These are phyloP conservation scores for Sarcophaga subvicina DNA, from an alignment of 2,888 invertebrate genomes.

Conservation along the genomic window DNA sequence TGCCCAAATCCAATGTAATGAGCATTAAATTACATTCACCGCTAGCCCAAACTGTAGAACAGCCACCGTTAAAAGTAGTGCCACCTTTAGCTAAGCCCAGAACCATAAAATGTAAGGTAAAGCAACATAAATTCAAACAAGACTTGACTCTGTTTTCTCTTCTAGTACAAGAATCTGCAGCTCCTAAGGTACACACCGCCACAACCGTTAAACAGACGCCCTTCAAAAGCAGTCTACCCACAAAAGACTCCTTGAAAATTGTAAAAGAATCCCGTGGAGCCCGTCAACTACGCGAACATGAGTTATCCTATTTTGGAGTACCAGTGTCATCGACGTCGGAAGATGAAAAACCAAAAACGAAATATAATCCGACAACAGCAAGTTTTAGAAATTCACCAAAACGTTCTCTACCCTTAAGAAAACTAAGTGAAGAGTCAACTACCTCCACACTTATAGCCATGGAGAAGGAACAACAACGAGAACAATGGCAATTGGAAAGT, in stretches of 20 bases:
- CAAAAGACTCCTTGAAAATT: constrained; percentile 77
- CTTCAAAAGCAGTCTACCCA: constrained; percentile 57
- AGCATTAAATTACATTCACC: constrained; percentile 80
- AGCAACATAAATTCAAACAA: neutral
- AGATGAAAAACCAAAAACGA: constrained; percentile 68
- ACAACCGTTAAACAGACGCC: constrained; percentile 66
- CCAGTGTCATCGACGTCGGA: constrained; percentile 70
- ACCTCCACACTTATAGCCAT: neutral
- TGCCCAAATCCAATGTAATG: constrained; percentile 81
- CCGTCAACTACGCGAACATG: constrained; percentile 84
- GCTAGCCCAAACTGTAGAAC: constrained; percentile 63
- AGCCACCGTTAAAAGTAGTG: constrained; percentile 70
- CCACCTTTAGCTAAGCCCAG: constrained; percentile 79
- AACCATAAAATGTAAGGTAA: constrained; percentile 63
- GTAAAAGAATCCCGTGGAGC: constrained; percentile 80
- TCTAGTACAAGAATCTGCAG: constrained; percentile 56
- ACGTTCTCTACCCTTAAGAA: constrained; percentile 73
- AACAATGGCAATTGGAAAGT: constrained; percentile 78
- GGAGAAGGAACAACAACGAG: constrained; percentile 31
- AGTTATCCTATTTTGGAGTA: constrained; percentile 85
- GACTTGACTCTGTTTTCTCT: neutral
- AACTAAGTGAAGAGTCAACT: constrained; percentile 45
- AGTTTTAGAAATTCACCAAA: constrained; percentile 66
- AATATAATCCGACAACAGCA: constrained; percentile 59
- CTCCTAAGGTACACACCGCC: constrained; percentile 42